Conservation (phyloP, 2,888 invertebrate genomes). For the Microplitis manilae region DNA sequence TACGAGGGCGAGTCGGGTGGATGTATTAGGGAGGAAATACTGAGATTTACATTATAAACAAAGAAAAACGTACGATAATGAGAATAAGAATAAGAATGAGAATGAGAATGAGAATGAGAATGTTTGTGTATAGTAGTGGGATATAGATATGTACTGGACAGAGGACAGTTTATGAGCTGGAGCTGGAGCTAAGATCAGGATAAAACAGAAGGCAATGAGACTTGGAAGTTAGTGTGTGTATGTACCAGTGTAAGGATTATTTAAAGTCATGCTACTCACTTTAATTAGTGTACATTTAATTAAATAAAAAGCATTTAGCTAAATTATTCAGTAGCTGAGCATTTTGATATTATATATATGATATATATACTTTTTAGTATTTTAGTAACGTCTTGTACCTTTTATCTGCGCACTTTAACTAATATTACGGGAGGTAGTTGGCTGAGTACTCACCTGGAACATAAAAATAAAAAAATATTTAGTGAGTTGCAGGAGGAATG, state of each 20-base stretch:
- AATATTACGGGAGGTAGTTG: background rate
- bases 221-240: background rate
- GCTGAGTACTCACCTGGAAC: conserved; percentile 64
- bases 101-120: background rate
- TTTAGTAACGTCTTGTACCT: conserved; percentile 32
- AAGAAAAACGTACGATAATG: too few relatives aligned
- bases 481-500: background rate
- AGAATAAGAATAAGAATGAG: background rate
- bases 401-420: background rate
- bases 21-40: too few relatives aligned
- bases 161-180: background rate
- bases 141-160: background rate
- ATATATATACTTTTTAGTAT: background rate
- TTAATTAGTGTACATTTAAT: background rate
- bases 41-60: too few relatives aligned
- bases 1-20: background rate
- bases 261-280: background rate
- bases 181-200: background rate
- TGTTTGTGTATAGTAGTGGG: background rate
- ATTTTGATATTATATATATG: background rate
- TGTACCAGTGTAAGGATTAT: background rate
- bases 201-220: conserved; percentile 1
- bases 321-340: background rate
- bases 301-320: background rate
- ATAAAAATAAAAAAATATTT: conserved; percentile 53